These are phyloP conservation scores for Neoaliturus tenellus DNA, from an alignment of 2,888 invertebrate species.

Conservation along the genomic window DNA sequence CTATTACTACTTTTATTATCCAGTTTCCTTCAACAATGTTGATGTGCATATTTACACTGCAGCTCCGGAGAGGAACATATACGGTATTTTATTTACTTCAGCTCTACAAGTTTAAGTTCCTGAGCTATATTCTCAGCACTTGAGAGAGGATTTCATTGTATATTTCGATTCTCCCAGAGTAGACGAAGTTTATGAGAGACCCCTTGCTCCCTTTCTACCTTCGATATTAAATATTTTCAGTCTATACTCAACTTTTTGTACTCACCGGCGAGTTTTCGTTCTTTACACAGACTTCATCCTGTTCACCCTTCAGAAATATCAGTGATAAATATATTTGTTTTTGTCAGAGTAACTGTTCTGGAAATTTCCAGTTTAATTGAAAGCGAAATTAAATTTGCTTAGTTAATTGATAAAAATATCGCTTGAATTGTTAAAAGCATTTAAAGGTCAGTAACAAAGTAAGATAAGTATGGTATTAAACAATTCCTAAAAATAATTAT, in stretches of 20 bases:
- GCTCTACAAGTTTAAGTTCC: not conserved
- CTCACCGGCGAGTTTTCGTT: not conserved
- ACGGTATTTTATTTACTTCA: slow-evolving; percentile 35
- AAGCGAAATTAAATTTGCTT: too few relatives aligned
- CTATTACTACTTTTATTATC: too few relatives aligned
- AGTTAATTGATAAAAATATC: too few relatives aligned
- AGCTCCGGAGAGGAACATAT: not conserved
- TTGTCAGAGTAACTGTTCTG: too few relatives aligned
- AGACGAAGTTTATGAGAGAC: slow-evolving; percentile 27
- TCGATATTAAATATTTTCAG: slow-evolving; percentile 47
- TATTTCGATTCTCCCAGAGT: slow-evolving; percentile 42
- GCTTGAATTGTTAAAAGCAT: too few relatives aligned
- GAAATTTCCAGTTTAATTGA: too few relatives aligned
- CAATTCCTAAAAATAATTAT: too few relatives aligned
- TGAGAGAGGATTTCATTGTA: slow-evolving; percentile 35
- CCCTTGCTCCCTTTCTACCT: not conserved
- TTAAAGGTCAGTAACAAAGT: too few relatives aligned
- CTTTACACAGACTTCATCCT: slow-evolving; percentile 27
- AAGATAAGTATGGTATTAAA: too few relatives aligned
- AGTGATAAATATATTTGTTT: slow-evolving; percentile 23
- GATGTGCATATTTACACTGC: not conserved
- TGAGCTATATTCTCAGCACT: slow-evolving; percentile 32
- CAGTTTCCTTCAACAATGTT: too few relatives aligned
- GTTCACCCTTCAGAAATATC: not conserved
- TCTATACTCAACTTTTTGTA: slow-evolving; percentile 21